phyloP scores from a whole-genome alignment of 2,113 vertebrate species.

The Aepyceros melampus region DNA sequence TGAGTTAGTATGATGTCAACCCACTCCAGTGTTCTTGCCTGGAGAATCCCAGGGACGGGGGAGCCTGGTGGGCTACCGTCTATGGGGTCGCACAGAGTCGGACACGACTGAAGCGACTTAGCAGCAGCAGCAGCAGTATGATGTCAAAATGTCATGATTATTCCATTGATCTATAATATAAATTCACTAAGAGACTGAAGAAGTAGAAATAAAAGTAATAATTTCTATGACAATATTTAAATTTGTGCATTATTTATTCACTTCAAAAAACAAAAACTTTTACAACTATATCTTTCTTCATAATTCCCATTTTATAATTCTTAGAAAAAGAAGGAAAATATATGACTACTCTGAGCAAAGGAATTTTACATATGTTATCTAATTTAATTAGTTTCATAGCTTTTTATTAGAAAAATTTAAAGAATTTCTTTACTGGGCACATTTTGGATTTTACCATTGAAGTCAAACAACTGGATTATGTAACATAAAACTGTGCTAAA shows the following conservation, averaged over 20 bases:
- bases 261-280: not conserved
- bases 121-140: too few relatives aligned
- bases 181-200: not conserved
- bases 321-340: not conserved
- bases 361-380: not conserved
- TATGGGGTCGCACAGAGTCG: too few relatives aligned
- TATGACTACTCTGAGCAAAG: not conserved
- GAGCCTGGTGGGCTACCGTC: too few relatives aligned
- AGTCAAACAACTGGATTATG: constrained; percentile 30
- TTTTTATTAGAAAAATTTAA: constrained; percentile 29
- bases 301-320: not conserved
- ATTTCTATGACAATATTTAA: not conserved
- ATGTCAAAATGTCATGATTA: not conserved
- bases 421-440: not conserved
- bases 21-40: too few relatives aligned
- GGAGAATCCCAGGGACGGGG: too few relatives aligned
- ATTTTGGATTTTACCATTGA: constrained; percentile 49
- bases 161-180: not conserved
- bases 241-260: not conserved
- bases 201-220: not conserved
- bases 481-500: constrained; percentile 24
- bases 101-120: too few relatives aligned
- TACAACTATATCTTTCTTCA: not conserved
- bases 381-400: not conserved
- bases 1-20: not conserved